Evolutionary conservation across 2,888 invertebrate genomes (phyloP), one percentile per base, ranked within the genome.

Genomic region (Matsumyia berberina): DNA sequence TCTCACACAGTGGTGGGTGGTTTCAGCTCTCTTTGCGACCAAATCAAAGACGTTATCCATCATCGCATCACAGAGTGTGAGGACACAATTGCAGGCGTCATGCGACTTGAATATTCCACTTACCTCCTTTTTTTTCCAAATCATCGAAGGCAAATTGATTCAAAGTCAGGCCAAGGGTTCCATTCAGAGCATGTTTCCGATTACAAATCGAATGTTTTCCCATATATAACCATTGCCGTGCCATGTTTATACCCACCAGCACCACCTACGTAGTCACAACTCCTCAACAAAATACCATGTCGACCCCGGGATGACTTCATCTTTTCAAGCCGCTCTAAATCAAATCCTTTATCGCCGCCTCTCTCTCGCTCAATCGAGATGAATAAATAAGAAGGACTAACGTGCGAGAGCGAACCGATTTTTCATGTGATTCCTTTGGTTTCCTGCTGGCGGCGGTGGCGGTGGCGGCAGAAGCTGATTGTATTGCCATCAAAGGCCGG

Each of bases 331-430:
- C 29, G 19, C 44, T 17, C 39, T 39, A 69, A 81, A 74, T 69
- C 55, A 69, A 62, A 74, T 81, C 67, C 66, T 81, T 81, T 81
- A 74, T 81, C 80, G 80, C 35, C 58, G 51, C 44, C 62, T 55
- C 24, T n/a, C n/a, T n/a, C 24, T 3, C 12, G 74, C 49, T 72
- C 58, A 53, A 77, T 77, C 51, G 62, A 29, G 66, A 70, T 57
- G 70, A 77, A 72, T 77, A 82, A 76, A 70, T 44, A 72, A 33
- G 49, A 33, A 35, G 60, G 60, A 15, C 60, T 44, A 73, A 44
- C 53, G 51, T 62, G 66, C 37, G 62, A 57, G 19, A 74, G 29
- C 66, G 46, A 67, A 72, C 15, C 62, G 55, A 81, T 76, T 62
- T 81, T 74, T 81, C 53, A 44, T 60, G 49, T 9, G 62, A 78